Evolutionary conservation across 2,888 invertebrate genomes (phyloP).

Genomic region (Amiota minor): DNA sequence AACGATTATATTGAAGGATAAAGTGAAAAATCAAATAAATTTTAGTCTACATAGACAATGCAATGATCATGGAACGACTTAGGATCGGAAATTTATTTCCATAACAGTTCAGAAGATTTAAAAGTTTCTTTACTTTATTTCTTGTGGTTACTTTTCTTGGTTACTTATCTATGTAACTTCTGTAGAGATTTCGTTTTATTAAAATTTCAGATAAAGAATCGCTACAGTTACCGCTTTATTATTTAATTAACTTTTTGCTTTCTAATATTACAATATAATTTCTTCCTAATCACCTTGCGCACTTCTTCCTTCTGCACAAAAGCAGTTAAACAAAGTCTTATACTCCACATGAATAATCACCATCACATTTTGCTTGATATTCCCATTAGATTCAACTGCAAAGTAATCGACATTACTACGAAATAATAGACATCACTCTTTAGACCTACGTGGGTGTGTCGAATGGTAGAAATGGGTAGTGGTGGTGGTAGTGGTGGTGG

Average conservation of each 20-base stretch:
- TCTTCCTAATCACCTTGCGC: too few relatives aligned
- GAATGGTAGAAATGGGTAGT: not conserved
- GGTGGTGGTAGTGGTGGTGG: too few relatives aligned
- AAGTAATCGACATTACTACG: conserved; percentile 21
- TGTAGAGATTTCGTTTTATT: not conserved
- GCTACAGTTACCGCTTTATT: not conserved
- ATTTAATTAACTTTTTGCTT: too few relatives aligned
- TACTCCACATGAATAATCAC: not conserved
- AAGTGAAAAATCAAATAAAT: too few relatives aligned
- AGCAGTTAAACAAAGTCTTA: too few relatives aligned
- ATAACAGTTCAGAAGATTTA: not conserved
- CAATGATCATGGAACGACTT: too few relatives aligned
- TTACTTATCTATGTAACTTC: not conserved
- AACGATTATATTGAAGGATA: too few relatives aligned
- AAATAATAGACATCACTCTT: conserved; percentile 19
- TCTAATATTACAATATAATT: too few relatives aligned
- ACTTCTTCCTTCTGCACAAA: too few relatives aligned
- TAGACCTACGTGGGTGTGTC: not conserved
- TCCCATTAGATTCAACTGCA: conserved; percentile 21
- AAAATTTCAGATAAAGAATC: too few relatives aligned
- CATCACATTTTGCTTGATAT: not conserved
- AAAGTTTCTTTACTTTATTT: not conserved
- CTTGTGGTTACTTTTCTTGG: not conserved
- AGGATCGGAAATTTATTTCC: not conserved
- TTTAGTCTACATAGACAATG: too few relatives aligned